Evolutionary conservation across 1,140 invertebrate species (phyloP), one percentile per base, ranked within the genome.

Genomic region (Hyphantria cunea): DNA sequence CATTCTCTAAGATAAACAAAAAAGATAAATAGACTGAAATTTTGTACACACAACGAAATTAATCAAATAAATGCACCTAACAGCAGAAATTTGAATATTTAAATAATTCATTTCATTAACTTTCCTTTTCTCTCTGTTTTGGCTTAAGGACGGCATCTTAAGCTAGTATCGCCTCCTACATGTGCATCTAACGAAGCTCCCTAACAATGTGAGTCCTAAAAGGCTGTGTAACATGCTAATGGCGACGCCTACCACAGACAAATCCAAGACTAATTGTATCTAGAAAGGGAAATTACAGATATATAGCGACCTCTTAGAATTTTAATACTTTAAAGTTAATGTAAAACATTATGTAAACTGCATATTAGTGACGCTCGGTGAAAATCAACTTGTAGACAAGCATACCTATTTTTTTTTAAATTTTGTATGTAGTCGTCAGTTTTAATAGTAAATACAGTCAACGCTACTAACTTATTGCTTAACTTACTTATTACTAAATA

Each of bases 61-160:
- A 37, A 58, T 31, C 34, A 13, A 39, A 58, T 13, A 49, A 49
- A 58, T 58, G 6, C 9, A n/a, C 9, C 45, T 9, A 14, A 6
- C 14, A 32, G 6, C 44, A 48, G 15, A 25, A 6, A 58, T 58
- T 58, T 47, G 55, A 58, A 58, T 58, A 58, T 58, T 13, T 58
- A 58, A 58, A 58, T 58, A 48, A 58, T 58, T 58, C 55, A 58
- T 58, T 58, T 58, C 55, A 58, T 58, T 58, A 58, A 58, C 55
- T 58, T 58, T 58, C 55, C 33, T 37, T 58, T 58, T 58, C 55
- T 33, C 31, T 25, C 5, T 41, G 14, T 56, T 47, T 45, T 31
- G n/a, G n/a, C n/a, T 32, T 10, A 10, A 13, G 41, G 15, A 37
- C 54, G 37, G 48, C 54, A 44, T 34, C 44, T 58, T 17, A 58